Percentiles rank a stretch among this genome's conserved stretches.
phyloP scores from a whole-genome alignment of 2,888 invertebrate genomes.

The Eledone cirrhosa region DNA sequence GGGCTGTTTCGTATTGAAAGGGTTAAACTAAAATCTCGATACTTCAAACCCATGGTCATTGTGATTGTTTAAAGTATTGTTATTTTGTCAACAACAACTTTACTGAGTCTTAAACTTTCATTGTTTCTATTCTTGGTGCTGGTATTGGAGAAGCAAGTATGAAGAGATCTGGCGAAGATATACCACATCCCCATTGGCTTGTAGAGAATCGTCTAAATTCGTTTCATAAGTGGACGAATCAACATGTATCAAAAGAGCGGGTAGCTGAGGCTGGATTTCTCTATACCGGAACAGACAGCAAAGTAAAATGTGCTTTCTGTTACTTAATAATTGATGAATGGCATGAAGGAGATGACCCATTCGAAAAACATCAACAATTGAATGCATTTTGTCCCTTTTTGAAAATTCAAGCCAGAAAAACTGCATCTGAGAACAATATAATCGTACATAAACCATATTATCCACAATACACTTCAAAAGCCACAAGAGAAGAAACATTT shows the following conservation, averaged over 20 bases:
- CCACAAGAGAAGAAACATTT: neutral
- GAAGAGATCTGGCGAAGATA: neutral
- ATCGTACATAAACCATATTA: neutral
- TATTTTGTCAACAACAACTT: too few species aligned
- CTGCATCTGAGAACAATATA: neutral
- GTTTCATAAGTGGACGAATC: neutral
- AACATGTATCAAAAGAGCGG: neutral
- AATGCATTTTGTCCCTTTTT: neutral
- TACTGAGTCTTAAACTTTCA: too few species aligned
- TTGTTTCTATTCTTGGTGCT: too few species aligned
- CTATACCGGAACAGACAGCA: neutral
- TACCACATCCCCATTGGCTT: constrained; percentile 1
- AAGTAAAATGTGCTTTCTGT: constrained; percentile 19
- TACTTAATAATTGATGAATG: constrained; percentile 3
- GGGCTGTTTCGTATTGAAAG: too few species aligned
- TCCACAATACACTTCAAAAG: neutral
- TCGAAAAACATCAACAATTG: neutral
- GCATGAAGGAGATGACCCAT: neutral
- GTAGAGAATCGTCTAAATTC: neutral
- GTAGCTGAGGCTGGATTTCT: neutral
- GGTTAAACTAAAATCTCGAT: too few species aligned
- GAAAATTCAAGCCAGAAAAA: neutral
- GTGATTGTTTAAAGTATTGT: too few species aligned
- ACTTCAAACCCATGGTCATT: too few species aligned
- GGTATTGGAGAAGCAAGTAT: too few species aligned